Evolutionary conservation across 2,888 invertebrate species (phyloP).

Genomic region (Dryobota labecula): DNA sequence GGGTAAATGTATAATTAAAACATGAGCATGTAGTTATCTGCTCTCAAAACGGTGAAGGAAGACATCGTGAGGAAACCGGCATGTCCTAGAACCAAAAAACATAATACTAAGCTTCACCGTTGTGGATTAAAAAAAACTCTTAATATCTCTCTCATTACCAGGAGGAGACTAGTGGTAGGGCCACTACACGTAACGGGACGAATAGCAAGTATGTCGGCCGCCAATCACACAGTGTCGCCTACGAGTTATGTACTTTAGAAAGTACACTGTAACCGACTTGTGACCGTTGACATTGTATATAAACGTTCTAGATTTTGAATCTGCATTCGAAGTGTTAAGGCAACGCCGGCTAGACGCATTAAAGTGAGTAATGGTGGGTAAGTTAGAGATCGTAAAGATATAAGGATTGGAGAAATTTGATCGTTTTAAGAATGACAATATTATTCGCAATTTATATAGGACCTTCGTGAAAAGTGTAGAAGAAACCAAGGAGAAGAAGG

Average conservation of each 20-base stretch:
- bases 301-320: conserved; percentile 61
- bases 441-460: not conserved
- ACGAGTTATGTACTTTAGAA: conserved; percentile 79
- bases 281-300: conserved; percentile 70
- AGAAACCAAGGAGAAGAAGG: not conserved
- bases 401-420: conserved; percentile 12
- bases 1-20: not conserved
- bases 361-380: conserved; percentile 39
- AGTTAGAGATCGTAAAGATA: conserved; percentile 31
- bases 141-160: not conserved
- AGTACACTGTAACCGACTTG: conserved; percentile 68
- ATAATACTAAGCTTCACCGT: too few relatives aligned
- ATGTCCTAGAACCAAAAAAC: too few relatives aligned
- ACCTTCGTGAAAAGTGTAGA: too few relatives aligned
- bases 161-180: conserved; percentile 71
- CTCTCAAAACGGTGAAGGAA: too few relatives aligned
- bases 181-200: conserved; percentile 78
- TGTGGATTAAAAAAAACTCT: not conserved
- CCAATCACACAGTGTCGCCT: conserved; percentile 81
- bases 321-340: conserved; percentile 42
- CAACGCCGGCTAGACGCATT: conserved; percentile 40
- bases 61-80: too few relatives aligned
- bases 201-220: conserved; percentile 82
- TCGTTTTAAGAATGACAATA: conserved; percentile 12
- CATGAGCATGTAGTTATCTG: not conserved